Conservation (phyloP, 2,113 vertebrate genomes). For the Rattus rattus region DNA sequence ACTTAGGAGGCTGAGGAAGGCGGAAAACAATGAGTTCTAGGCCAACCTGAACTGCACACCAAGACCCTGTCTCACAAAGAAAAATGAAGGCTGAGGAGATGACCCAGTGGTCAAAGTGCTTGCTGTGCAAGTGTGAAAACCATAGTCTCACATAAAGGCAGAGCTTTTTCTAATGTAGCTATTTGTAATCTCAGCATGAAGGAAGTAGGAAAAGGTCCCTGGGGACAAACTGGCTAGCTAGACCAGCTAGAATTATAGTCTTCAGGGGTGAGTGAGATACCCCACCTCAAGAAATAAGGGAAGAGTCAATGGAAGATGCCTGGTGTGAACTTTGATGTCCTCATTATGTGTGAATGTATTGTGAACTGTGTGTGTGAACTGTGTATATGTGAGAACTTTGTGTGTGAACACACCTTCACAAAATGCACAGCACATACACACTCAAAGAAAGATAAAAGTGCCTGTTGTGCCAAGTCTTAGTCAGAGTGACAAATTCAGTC, state of each 20-base stretch:
- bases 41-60: background rate
- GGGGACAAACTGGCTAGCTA: background rate
- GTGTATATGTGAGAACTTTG: no score
- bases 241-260: background rate
- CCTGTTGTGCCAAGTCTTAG: background rate
- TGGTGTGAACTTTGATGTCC: accelerated
- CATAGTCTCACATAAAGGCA: background rate
- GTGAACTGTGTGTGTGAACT: no score
- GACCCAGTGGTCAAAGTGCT: background rate
- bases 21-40: background rate
- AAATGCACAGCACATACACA: background rate
- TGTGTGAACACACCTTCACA: background rate
- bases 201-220: background rate
- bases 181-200: background rate
- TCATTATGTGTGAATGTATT: no score
- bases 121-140: background rate
- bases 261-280: background rate
- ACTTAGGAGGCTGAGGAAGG: background rate
- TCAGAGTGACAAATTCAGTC: background rate
- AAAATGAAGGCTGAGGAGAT: background rate
- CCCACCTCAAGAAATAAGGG: background rate
- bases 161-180: no score
- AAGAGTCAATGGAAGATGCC: background rate
- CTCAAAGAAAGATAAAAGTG: background rate
- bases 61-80: background rate